Conservation (phyloP, 2,888 invertebrate genomes). For the Lochmaea crataegi region DNA sequence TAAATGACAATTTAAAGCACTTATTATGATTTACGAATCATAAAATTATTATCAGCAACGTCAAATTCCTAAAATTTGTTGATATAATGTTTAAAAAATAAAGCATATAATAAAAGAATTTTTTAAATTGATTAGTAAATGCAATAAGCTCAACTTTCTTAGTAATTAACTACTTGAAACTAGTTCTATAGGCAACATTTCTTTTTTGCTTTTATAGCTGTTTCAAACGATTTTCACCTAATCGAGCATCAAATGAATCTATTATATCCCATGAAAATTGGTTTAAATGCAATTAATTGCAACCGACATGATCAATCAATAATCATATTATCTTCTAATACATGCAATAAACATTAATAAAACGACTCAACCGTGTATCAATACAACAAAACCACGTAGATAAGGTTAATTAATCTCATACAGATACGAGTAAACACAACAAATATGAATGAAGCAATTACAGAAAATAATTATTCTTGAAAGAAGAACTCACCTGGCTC, state of each 20-base stretch:
- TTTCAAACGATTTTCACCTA: neutral
- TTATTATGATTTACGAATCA: too few species aligned
- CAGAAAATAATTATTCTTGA: neutral
- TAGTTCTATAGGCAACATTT: neutral
- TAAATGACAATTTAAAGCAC: too few species aligned
- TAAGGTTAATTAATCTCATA: constrained; percentile 2
- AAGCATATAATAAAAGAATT: too few species aligned
- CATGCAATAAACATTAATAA: neutral
- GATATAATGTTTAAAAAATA: too few species aligned
- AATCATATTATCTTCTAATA: neutral
- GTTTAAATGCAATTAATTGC: neutral
- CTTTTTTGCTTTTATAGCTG: neutral
- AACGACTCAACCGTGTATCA: neutral
- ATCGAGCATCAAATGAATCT: neutral
- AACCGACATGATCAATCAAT: neutral
- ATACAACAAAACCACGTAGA: constrained; percentile 8
- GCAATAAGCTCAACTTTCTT: neutral
- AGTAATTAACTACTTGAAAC: neutral
- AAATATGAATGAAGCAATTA: constrained; percentile 12
- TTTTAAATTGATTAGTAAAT: neutral
- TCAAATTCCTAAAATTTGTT: too few species aligned
- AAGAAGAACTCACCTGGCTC: constrained; percentile 12
- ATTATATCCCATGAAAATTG: neutral
- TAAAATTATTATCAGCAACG: too few species aligned
- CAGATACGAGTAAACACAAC: neutral